Evolutionary conservation across 1,140 invertebrate species (phyloP).

Genomic region (Neotoxoptera formosana): DNA sequence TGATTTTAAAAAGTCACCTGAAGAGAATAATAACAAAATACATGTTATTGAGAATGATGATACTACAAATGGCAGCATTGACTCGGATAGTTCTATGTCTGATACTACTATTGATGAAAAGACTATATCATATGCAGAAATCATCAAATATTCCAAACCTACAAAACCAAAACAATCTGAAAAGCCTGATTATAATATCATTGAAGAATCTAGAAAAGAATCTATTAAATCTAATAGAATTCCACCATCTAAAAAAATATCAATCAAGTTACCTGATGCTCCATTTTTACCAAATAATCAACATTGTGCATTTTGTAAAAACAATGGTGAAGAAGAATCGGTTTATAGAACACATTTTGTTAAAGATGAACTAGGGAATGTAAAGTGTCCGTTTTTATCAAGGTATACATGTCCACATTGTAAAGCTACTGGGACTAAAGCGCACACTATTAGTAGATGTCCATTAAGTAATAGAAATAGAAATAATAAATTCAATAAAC

Average conservation of each 20-base stretch:
- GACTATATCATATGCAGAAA: constrained; percentile 38
- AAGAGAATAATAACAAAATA: constrained; percentile 55
- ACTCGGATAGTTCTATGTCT: constrained; percentile 37
- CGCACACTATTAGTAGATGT: constrained; percentile 83
- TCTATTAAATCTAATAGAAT: constrained; percentile 36
- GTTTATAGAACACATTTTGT: constrained; percentile 73
- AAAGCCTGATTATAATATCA: not conserved
- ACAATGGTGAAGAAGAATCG: constrained; percentile 71
- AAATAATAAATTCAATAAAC: constrained; percentile 33
- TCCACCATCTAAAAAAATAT: constrained; percentile 47
- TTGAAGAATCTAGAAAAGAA: constrained; percentile 46
- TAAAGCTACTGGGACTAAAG: constrained; percentile 72
- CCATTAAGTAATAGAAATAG: constrained; percentile 63
- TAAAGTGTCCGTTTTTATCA: constrained; percentile 74
- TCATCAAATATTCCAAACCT: constrained; percentile 46
- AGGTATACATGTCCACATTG: constrained; percentile 75
- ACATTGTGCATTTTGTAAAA: constrained; percentile 77
- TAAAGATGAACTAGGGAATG: constrained; percentile 70
- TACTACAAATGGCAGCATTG: not conserved
- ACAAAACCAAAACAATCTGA: constrained; percentile 27
- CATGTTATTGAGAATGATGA: not conserved
- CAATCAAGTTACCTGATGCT: constrained; percentile 32
- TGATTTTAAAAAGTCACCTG: not conserved
- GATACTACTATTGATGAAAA: constrained; percentile 42
- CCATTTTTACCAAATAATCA: constrained; percentile 51